Percentiles rank a stretch among this genome's conserved stretches.
Conservation (phyloP, 2,888 invertebrate genomes). For the Drosophila peninsularis region DNA sequence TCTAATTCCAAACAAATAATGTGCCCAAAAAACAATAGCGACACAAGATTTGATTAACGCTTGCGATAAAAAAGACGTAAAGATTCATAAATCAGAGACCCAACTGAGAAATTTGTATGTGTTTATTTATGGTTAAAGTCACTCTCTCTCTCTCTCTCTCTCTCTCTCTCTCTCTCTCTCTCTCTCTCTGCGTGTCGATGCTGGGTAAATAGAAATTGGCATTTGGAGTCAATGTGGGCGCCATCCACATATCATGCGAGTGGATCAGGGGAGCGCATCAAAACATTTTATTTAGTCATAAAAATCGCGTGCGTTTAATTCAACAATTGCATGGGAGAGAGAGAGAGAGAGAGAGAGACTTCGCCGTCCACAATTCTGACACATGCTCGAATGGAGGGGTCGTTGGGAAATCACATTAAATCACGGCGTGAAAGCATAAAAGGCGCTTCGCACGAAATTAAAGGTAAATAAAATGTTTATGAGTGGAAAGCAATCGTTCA, state of each 20-base stretch:
- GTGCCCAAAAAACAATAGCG: slow-evolving; percentile 43
- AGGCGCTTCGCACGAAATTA: slow-evolving; percentile 76
- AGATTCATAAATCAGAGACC: slow-evolving; percentile 33
- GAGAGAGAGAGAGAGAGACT: no score
- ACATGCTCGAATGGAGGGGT: slow-evolving; percentile 32
- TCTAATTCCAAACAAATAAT: slow-evolving; percentile 5
- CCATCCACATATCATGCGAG: slow-evolving; percentile 25
- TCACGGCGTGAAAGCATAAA: slow-evolving; percentile 65
- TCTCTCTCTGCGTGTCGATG: slow-evolving; percentile 16
- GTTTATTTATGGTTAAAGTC: slow-evolving; percentile 69
- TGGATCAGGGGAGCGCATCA: slow-evolving; percentile 12
- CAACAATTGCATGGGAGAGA: slow-evolving; percentile 44
- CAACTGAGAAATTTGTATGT: slow-evolving; percentile 30
- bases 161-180: not conserved
- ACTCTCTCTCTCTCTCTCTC: slow-evolving; percentile 18
- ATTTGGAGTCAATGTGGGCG: slow-evolving; percentile 56
- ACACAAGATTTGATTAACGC: slow-evolving; percentile 50
- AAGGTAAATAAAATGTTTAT: slow-evolving; percentile 81
- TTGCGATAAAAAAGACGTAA: slow-evolving; percentile 33
- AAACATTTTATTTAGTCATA: slow-evolving; percentile 74
- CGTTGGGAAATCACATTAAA: slow-evolving; percentile 57
- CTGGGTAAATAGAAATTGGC: slow-evolving; percentile 67
- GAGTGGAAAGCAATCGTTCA: slow-evolving; percentile 73
- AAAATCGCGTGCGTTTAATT: slow-evolving; percentile 68
- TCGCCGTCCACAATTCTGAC: slow-evolving; percentile 45